Percentiles rank a stretch among this genome's conserved stretches.
phyloP scores from a whole-genome alignment of 2,797 vertebrate genomes.

The Catamblyrhynchus diadema region DNA sequence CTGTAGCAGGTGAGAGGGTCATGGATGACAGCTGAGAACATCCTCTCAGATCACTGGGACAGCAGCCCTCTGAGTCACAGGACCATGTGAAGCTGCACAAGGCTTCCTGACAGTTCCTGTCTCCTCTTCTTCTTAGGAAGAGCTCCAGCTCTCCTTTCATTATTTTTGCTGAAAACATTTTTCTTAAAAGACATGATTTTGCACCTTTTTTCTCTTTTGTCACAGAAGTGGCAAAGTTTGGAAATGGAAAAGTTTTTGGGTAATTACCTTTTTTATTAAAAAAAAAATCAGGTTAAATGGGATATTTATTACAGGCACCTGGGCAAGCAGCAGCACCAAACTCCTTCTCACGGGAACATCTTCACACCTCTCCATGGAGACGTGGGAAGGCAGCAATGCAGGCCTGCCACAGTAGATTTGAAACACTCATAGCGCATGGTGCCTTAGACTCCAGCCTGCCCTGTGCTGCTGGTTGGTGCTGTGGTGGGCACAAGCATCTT shows the following conservation, averaged over 20 bases:
- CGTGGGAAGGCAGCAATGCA: rapidly evolving
- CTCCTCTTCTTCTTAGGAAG: neutral
- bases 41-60: neutral
- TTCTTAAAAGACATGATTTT: neutral
- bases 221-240: neutral
- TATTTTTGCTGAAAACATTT: neutral
- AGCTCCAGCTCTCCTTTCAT: neutral
- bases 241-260: neutral
- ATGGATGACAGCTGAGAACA: neutral
- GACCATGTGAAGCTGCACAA: rapidly evolving
- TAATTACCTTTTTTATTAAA: neutral
- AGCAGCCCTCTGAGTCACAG: neutral
- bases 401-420: neutral
- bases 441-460: neutral
- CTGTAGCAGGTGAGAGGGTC: neutral
- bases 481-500: rapidly evolving
- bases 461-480: neutral
- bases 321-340: neutral
- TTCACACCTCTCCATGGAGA: neutral
- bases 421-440: rapidly evolving
- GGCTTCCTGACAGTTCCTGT: neutral
- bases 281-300: neutral
- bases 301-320: neutral
- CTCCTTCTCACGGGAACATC: neutral
- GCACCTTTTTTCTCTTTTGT: neutral